Conservation (phyloP, 2,888 invertebrate genomes). For the Chrysolina haemoptera region DNA sequence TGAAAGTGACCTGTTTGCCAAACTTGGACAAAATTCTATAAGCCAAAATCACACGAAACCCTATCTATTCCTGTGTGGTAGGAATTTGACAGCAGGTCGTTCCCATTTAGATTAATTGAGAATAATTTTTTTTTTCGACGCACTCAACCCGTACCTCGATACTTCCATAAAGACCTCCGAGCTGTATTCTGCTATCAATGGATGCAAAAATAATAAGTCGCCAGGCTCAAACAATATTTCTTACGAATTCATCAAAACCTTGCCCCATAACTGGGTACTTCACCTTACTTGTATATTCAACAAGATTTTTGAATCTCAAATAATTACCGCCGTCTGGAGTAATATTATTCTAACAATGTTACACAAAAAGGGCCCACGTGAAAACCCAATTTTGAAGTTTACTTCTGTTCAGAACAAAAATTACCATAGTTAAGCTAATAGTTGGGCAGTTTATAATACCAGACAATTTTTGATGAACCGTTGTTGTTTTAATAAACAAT, state of each 20-base stretch:
- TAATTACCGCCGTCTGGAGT: too few relatives aligned
- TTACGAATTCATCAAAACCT: background rate
- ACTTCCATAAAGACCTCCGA: background rate
- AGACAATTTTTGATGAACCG: too few relatives aligned
- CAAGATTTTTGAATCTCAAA: too few relatives aligned
- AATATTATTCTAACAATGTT: too few relatives aligned
- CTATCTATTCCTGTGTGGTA: background rate
- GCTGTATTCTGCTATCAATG: background rate
- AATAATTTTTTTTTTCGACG: background rate
- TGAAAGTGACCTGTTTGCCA: background rate
- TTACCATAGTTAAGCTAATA: too few relatives aligned
- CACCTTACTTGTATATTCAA: too few relatives aligned
- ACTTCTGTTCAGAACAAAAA: too few relatives aligned
- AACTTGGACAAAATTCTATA: background rate
- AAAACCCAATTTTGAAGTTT: too few relatives aligned
- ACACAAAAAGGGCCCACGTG: too few relatives aligned
- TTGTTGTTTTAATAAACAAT: too few relatives aligned
- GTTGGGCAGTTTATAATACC: too few relatives aligned
- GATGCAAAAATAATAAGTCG: background rate
- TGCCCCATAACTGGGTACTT: constrained; percentile 2
- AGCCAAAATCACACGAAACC: background rate
- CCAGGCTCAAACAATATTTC: background rate
- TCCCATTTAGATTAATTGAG: background rate
- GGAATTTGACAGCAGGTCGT: background rate
- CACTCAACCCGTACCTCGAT: background rate